A percentile compares a stretch with the other conserved stretches of the same genome.
These are phyloP conservation scores for Oreochromis spilurus DNA, from an alignment of 2,113 vertebrate species.

Conservation along the genomic window DNA sequence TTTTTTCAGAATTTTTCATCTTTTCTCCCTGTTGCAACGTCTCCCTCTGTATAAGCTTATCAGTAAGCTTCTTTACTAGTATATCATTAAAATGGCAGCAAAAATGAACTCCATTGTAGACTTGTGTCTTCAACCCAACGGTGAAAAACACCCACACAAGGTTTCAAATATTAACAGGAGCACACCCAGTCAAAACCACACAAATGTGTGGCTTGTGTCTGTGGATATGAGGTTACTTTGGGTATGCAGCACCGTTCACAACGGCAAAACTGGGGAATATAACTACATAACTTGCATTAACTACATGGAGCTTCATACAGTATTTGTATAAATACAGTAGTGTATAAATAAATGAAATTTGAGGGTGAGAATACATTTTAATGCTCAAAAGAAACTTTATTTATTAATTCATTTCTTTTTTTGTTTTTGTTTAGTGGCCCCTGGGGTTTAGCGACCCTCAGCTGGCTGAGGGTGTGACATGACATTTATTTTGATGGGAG, in stretches of 20 bases:
- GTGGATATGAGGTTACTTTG: background rate
- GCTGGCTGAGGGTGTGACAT: background rate
- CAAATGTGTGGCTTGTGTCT: background rate
- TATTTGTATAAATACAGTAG: background rate
- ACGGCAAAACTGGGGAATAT: background rate
- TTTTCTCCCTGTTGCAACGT: background rate
- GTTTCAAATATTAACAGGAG: background rate
- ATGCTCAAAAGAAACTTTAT: background rate
- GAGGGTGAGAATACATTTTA: rapidly evolving
- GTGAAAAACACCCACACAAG: background rate
- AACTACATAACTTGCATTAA: background rate
- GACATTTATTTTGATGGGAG: background rate
- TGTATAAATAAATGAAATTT: background rate
- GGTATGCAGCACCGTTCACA: background rate
- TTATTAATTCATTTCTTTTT: rapidly evolving
- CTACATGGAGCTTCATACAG: rapidly evolving
- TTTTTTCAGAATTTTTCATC: background rate
- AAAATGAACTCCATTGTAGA: rapidly evolving
- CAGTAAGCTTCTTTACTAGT: background rate
- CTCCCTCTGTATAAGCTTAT: background rate
- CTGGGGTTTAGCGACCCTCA: background rate
- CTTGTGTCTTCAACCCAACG: background rate
- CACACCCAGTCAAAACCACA: background rate
- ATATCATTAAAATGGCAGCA: background rate
- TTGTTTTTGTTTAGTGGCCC: background rate